These are phyloP conservation scores for Cantharis lateralis DNA, from an alignment of 2,888 invertebrate genomes.

Conservation along the genomic window DNA sequence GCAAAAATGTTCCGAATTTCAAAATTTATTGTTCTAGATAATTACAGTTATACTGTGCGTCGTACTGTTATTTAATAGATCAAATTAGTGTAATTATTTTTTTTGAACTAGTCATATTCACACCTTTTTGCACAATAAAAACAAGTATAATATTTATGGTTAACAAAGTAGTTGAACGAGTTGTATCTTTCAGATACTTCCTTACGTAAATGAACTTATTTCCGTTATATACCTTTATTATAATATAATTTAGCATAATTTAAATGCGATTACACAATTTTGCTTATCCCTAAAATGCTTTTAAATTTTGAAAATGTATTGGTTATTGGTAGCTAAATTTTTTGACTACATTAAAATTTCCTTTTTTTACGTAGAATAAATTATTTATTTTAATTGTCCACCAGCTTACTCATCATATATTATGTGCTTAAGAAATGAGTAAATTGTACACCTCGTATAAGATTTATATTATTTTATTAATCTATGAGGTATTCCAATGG, in stretches of 20 bases:
- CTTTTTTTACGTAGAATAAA: no score
- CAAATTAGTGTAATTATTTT: neutral
- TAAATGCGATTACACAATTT: neutral
- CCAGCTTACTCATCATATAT: no score
- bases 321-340: no score
- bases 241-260: neutral
- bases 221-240: conserved; percentile 7
- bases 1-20: neutral
- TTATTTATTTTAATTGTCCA: no score
- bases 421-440: no score
- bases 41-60: neutral
- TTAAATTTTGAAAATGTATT: no score
- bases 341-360: no score
- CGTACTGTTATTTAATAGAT: neutral
- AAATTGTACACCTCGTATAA: no score
- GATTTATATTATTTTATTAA: no score
- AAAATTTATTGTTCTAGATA: neutral
- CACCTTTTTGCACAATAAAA: conserved; percentile 7
- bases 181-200: conserved; percentile 11
- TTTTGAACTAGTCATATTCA: neutral
- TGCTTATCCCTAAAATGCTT: neutral
- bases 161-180: conserved; percentile 13
- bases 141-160: conserved; percentile 10
- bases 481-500: no score
- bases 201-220: conserved; percentile 23